Evolutionary conservation across 1,140 invertebrate genomes (phyloP).

Genomic region (Ips nitidus): DNA sequence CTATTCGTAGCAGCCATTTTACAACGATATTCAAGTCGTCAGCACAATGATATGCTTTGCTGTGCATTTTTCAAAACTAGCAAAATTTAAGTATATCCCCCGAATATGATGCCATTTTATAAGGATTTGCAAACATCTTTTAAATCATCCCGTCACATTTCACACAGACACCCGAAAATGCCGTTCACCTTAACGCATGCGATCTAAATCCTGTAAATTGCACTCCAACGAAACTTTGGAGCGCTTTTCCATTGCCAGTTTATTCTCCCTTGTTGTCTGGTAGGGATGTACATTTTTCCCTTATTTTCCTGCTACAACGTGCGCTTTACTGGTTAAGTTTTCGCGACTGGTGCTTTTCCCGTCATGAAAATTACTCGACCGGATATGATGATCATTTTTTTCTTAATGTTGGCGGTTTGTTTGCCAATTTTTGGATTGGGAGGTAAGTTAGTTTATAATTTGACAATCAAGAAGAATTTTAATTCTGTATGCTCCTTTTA

Average conservation of each 20-base stretch:
- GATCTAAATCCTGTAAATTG: slow-evolving; percentile 13
- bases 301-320: slow-evolving; percentile 6
- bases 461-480: too few species aligned
- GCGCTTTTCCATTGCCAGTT: slow-evolving; percentile 17
- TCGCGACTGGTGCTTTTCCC: not conserved
- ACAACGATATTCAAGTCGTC: too few species aligned
- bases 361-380: not conserved
- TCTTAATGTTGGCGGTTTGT: too few species aligned
- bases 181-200: slow-evolving; percentile 21
- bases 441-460: too few species aligned
- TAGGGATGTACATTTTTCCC: slow-evolving; percentile 1
- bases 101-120: too few species aligned
- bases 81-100: too few species aligned
- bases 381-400: too few species aligned
- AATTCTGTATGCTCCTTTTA: too few species aligned
- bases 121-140: not conserved
- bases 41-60: too few species aligned
- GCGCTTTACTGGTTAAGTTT: not conserved
- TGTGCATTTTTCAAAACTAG: too few species aligned
- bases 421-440: too few species aligned
- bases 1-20: too few species aligned
- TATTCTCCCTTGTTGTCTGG: slow-evolving; percentile 1
- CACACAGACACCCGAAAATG: slow-evolving; percentile 4
- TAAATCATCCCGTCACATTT: slow-evolving; percentile 1
- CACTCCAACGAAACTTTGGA: slow-evolving; percentile 10